Evolutionary conservation across 2,113 vertebrate genomes (phyloP).

Genomic region (Engystomops pustulosus): DNA sequence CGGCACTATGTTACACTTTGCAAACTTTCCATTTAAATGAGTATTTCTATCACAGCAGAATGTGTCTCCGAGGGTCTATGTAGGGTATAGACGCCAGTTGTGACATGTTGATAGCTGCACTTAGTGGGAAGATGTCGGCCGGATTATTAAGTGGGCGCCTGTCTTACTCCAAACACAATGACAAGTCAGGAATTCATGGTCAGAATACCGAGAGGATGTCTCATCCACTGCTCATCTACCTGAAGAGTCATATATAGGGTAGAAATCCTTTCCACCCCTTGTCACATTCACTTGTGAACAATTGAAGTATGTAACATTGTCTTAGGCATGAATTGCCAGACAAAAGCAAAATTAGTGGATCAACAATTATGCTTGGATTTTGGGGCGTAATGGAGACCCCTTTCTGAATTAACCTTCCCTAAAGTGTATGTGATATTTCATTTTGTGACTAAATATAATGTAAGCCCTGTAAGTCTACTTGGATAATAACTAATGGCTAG

Average conservation of each 20-base stretch:
- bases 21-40: conserved; percentile 33
- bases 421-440: too few species aligned
- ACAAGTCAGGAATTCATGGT: conserved; percentile 26
- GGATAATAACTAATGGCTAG: too few species aligned
- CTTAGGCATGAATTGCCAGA: neutral
- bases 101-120: conserved; percentile 53
- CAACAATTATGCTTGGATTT: too few species aligned
- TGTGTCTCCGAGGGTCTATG: neutral
- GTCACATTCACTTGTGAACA: too few species aligned
- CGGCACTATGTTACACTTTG: neutral
- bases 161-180: neutral
- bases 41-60: neutral
- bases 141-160: neutral
- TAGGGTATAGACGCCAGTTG: neutral
- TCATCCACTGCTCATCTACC: neutral
- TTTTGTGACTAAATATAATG: too few species aligned
- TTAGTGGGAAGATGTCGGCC: neutral
- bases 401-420: too few species aligned
- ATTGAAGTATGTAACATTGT: neutral
- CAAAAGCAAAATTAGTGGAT: too few species aligned
- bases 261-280: neutral
- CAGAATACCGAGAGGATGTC: neutral
- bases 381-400: too few species aligned
- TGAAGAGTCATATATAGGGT: neutral
- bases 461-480: too few species aligned